Evolutionary conservation across 2,888 invertebrate species (phyloP), one percentile per base, ranked within the genome.

Genomic region (Parthenolecanium corni): DNA sequence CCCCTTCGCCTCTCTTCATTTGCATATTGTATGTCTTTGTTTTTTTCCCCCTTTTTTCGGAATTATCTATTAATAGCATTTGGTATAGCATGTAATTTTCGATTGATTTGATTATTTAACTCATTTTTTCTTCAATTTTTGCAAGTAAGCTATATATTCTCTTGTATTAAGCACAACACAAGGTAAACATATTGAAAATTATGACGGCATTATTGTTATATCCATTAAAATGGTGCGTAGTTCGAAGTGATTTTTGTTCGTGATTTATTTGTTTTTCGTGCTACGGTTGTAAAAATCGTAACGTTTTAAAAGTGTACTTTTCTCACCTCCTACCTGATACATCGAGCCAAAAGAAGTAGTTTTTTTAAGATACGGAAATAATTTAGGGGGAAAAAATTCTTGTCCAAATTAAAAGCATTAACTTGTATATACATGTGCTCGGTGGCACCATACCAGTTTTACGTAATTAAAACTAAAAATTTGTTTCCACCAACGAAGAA

Each of bases 241-340:
- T 54, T 54, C 14, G 42, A 54, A 54, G 54, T 54, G 42, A 57
- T 57, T 57, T 57, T 47, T 31, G 31, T 57, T 56, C 46, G 46
- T 57, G 57, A 57, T 57, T 57, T 47, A 57, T 57, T 57, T 57
- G 57, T 46, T 57, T 47, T 57, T 57, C 57, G 57, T 57, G 57
- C 57, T 16, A 57, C 31, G 44, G 57, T 57, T 57, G 57, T 57
- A 57, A 57, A 57, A 56, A 49, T 21, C 14, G 49, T 49, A 49
- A 42, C 44, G 44, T 14, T 4, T 42, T 16, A 42, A 42, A 42
- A 14, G n/a, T 42, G n/a, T 42, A 9, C 14, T 42, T 42, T 42
- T 14, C 14, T 4, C 18, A 5, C n/a, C n/a, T 14, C n/a, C 14
- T 42, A 16, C 18, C 18, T 42, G 16, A 14, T 9, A 42, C 14